Evolutionary conservation across 2,797 vertebrate genomes (phyloP), one percentile per base, ranked within the genome.

Genomic region (Notolabrus celidotus): DNA sequence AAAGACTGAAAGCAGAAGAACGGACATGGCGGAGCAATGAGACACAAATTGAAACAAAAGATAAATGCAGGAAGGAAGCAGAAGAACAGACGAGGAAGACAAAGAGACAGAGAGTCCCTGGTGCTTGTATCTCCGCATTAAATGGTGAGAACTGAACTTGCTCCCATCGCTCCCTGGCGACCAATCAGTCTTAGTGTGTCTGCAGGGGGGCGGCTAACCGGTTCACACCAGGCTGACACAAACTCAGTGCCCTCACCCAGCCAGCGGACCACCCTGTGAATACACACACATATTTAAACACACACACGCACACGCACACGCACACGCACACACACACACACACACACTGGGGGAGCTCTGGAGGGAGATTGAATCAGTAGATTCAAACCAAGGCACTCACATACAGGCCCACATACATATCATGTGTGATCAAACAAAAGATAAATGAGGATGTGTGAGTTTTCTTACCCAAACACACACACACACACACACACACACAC

Each of bases 191-290:
- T 85, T 64, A 67, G 69, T 79, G 71, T 83, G 84, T 84, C 71
- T 73, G 59, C 61, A 51, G 83, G 86, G 69, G 86, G 80, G 74
- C 78, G 82, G 82, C 79, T 88, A 77, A 86, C 90, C 81, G 64
- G 79, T 89, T 89, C 92, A 83, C 86, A 91, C 72, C 1, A 91
- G 92, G 23, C 92, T 84, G 87, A 91, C 89, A 93, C 91, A 95
- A 95, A 95, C 89, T 70, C 91, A 77, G 85, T 95, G 92, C 93
- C 89, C 91, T 88, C 42, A 12, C 71, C 86, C 74, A 80, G 73
- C 78, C 34, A 10, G 53, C 14, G 6, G 89, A 90, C 87, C 86
- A 87, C 83, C 88, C 83, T 57, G 68, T 71, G 31, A 77, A 84
- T 79, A 74, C 60, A 42, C 66, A 38, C 17, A 65, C 45, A 53